Base-by-base conservation (phyloP, 2,888 invertebrate species). In the Sylvicola fuscatus region DNA sequence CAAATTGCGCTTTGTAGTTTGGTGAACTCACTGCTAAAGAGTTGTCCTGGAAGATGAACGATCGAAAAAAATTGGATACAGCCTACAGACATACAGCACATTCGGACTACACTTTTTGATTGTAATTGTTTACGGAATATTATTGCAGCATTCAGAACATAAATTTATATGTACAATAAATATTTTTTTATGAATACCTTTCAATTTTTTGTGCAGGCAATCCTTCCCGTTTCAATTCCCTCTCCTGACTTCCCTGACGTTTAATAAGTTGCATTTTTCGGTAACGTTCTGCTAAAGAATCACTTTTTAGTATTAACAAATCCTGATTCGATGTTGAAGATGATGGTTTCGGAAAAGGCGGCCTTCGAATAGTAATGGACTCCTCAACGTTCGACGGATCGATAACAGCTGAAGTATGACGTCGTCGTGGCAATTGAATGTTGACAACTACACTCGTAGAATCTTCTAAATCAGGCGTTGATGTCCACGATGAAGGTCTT, bases 381-480 rank as follows among this genome's bases (percentile, higher is more conserved):
- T 52, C 50, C 39, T 58, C 58, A 41, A 56, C 56, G 47, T 50
- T 53, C 39, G 55, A 51, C 15, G 50, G 43, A 14, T 38, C 35
- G 14, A 35, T 26, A 21, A 21, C 5, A 38, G 66, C 65, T 33
- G 71, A 69, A 34, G 71, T 70, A 42, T 66, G 65, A 46, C 72
- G 65, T 43, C 74, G 62, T 44, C 70, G 58, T 48, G 79, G 78
- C 46, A 78, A 59, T 44, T 70, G 72, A 41, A 80, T 59, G 54
- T 70, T 77, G 45, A 79, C 61, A 34, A 76, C 75, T 45, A 74
- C 66, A 42, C 60, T 60, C 5, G 11, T 8, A 11, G 32, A 58
- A 44, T 71, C 70, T 41, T 73, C 75, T 52, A 83, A 64, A 60
- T 83, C 82, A 46, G 81, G 79, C 44, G 82, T 79, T 44, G 83